Evolutionary conservation across 1,140 invertebrate genomes (phyloP).

Genomic region (Drosophila trapezifrons): DNA sequence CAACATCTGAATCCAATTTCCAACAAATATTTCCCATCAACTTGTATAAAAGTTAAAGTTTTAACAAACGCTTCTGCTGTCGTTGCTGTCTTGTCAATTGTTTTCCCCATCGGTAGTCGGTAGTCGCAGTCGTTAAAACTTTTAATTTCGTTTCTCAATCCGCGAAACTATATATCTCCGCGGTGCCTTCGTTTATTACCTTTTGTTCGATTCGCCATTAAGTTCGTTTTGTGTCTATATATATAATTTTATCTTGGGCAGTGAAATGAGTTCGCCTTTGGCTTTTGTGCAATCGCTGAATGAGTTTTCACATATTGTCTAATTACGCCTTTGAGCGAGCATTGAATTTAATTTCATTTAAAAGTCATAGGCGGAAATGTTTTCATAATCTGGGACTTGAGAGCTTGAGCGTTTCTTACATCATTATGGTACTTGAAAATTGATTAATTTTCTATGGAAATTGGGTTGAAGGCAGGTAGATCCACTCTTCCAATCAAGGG

Average conservation of each 20-base stretch:
- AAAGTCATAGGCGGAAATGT: conserved; percentile 51
- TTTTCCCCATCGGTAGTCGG: conserved; percentile 15
- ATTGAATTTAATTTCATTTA: conserved; percentile 35
- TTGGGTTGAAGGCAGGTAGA: neutral
- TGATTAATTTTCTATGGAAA: conserved; percentile 26
- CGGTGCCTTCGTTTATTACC: conserved; percentile 37
- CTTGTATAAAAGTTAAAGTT: conserved; percentile 9
- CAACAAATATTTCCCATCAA: neutral
- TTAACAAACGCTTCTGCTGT: neutral
- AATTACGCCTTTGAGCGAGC: conserved; percentile 57
- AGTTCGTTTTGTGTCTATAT: conserved; percentile 23
- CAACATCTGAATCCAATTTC: neutral
- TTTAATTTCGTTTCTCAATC: conserved; percentile 29
- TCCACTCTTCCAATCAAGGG: neutral
- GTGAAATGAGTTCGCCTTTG: conserved; percentile 35
- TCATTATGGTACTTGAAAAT: conserved; percentile 26
- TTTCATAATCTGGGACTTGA: conserved; percentile 34
- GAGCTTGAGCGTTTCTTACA: conserved; percentile 17
- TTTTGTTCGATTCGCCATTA: conserved; percentile 36
- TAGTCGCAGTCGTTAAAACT: conserved; percentile 31
- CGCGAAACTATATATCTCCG: neutral
- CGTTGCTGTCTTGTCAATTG: conserved; percentile 2
- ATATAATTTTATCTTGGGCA: conserved; percentile 17
- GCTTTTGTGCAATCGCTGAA: conserved; percentile 59
- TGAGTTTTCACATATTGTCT: conserved; percentile 63